Base-by-base conservation (phyloP, 2,113 vertebrate genomes). In the Theristicus caerulescens region DNA sequence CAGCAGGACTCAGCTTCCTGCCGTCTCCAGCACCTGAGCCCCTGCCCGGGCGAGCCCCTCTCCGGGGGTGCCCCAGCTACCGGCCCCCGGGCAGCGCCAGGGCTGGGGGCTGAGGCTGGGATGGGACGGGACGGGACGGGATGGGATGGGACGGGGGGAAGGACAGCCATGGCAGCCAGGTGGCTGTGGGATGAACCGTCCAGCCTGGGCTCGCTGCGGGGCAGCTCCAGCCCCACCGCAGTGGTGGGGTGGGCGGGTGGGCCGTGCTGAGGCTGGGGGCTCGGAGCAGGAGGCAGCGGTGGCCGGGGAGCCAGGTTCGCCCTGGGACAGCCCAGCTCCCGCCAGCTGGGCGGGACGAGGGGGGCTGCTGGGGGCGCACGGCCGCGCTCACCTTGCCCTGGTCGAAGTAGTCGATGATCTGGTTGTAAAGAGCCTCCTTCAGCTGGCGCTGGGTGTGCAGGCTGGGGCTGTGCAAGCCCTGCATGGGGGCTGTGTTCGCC, bases 341-440 rank as follows among this genome's bases (percentile, higher is more conserved):
- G 9, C 15, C 1, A 2, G 29, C 1, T 10, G 54, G n/a, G 9
- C 3, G 2, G 22, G 34, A 14, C 1, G 3, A 29, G n/a, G 16
- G 11, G 36, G 12, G 24, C 59, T 62, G 55, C 2, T 0, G 4
- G 54, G 42, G 42, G 9, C 11, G 3, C 4, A 10, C 0, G 5
- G n/a, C 70, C 16, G 2, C 0, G 0, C 86, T 91, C 42, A 97
- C 97, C 95, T 97, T 97, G 94, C 97, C 97, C 90, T 97, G 87
- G 81, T 97, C 97, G 0, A 97, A 97, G 82, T 97, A 97, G 11
- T 86, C 25, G 0, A 97, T 95, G 88, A 97, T 97, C 90, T 97
- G 94, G 78, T 96, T 93, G 95, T 97, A 97, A 32, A 97, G 93
- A 46, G 78, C 91, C 88, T 97, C 97, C 54, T 97, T 97, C 54